Conservation (phyloP, 1,140 invertebrate species). For the Camponotus pennsylvanicus region DNA sequence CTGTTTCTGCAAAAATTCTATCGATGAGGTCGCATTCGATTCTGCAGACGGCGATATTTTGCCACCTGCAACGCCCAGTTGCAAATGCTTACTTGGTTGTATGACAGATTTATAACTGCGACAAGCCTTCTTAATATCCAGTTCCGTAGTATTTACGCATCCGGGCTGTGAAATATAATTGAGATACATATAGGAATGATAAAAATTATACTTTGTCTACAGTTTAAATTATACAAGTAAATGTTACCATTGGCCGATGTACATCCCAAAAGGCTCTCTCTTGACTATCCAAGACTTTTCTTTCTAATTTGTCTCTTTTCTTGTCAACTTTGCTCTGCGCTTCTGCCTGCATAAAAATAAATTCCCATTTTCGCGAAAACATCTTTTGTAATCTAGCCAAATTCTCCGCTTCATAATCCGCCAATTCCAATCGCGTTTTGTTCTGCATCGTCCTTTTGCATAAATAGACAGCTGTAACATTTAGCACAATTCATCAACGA, state of each 20-base stretch:
- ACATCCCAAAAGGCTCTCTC: slow-evolving; percentile 99
- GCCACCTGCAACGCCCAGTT: slow-evolving; percentile 86
- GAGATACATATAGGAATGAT: background rate
- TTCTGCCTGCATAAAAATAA: slow-evolving; percentile 99
- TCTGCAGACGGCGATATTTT: slow-evolving; percentile 89
- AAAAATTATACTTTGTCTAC: too few species aligned
- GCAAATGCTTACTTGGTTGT: slow-evolving; percentile 86
- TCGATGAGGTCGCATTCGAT: slow-evolving; percentile 84
- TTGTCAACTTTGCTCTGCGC: slow-evolving; percentile 98
- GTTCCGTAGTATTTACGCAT: slow-evolving; percentile 99
- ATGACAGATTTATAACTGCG: slow-evolving; percentile 91
- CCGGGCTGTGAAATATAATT: slow-evolving; percentile 91
- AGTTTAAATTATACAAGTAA: background rate
- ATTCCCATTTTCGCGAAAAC: slow-evolving; percentile 99
- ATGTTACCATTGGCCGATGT: slow-evolving; percentile 96
- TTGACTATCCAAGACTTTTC: slow-evolving; percentile 99
- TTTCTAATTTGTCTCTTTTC: slow-evolving; percentile 98
- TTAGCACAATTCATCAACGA: slow-evolving; percentile 18
- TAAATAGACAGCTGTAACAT: slow-evolving; percentile 96
- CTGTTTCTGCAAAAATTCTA: slow-evolving; percentile 88
- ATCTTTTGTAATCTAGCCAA: slow-evolving; percentile 99
- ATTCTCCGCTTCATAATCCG: slow-evolving; percentile 99
- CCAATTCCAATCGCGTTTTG: slow-evolving; percentile 98
- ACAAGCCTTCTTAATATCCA: slow-evolving; percentile 99
- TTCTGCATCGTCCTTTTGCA: slow-evolving; percentile 99